Conservation (phyloP, 1,140 invertebrate genomes). For the Gonatopus flavifemur region DNA sequence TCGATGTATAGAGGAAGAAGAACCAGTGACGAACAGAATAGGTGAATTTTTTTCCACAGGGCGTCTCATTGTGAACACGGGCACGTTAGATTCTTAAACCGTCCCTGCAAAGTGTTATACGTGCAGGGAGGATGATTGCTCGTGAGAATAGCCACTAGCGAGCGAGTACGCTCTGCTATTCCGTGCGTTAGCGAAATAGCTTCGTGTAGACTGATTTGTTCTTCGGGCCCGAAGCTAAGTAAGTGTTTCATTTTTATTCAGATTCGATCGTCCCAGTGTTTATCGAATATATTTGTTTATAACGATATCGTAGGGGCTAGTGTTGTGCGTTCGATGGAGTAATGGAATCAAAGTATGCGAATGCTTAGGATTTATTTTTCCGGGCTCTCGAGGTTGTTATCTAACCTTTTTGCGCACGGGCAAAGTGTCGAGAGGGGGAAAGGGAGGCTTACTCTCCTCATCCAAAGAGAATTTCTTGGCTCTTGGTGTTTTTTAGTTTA, state of each 20-base stretch:
- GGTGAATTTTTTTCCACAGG: too few species aligned
- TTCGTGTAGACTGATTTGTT: conserved; percentile 48
- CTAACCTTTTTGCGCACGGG: conserved; percentile 25
- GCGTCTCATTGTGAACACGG: too few species aligned
- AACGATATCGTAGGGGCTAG: not conserved
- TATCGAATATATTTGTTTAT: not conserved
- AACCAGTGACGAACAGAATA: too few species aligned
- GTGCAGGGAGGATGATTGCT: conserved; percentile 49
- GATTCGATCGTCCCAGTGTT: too few species aligned
- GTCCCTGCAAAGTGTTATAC: conserved; percentile 9
- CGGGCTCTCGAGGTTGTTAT: conserved; percentile 19
- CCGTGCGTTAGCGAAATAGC: conserved; percentile 51
- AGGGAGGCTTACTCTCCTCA: not conserved
- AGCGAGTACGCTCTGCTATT: conserved; percentile 45
- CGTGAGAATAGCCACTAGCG: conserved; percentile 47
- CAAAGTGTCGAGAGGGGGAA: not conserved
- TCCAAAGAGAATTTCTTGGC: not conserved
- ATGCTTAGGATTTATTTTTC: conserved; percentile 11
- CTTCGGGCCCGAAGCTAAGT: conserved; percentile 47
- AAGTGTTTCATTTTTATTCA: too few species aligned
- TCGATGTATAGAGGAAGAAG: too few species aligned
- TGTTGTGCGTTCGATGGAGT: not conserved
- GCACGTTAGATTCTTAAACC: too few species aligned
- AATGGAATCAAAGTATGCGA: not conserved
- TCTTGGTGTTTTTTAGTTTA: not conserved